Evolutionary conservation across 2,113 vertebrate genomes (phyloP).

Genomic region (Mormoops blainvillei): DNA sequence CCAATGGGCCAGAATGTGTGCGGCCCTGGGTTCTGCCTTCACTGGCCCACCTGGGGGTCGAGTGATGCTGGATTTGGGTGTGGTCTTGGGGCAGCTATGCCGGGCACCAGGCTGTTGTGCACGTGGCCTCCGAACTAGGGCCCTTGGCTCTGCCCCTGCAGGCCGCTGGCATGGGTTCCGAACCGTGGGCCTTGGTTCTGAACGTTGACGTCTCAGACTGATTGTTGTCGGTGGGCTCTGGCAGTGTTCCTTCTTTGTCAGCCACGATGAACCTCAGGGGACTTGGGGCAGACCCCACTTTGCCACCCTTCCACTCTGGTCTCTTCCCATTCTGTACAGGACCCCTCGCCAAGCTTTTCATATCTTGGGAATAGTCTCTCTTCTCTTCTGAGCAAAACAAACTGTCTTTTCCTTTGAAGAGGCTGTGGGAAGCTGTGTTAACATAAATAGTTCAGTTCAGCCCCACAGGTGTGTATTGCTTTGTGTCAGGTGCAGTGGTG

Average conservation of each 20-base stretch:
- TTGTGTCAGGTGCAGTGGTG: background rate
- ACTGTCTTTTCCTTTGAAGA: background rate
- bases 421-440: background rate
- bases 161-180: rapidly evolving
- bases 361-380: background rate
- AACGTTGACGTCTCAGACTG: rapidly evolving
- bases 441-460: background rate
- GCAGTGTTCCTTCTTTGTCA: too few species aligned
- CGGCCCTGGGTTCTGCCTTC: background rate
- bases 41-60: background rate
- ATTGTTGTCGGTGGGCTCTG: rapidly evolving
- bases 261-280: rapidly evolving
- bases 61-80: background rate
- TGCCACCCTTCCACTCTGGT: background rate
- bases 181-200: background rate
- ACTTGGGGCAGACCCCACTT: background rate
- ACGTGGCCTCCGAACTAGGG: background rate
- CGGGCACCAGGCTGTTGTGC: background rate
- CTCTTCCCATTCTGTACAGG: rapidly evolving
- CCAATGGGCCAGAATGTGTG: background rate
- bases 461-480: background rate
- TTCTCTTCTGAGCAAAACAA: background rate
- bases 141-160: too few species aligned
- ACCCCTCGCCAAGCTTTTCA: rapidly evolving
- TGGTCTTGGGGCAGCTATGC: background rate